Base-by-base conservation (phyloP, 2,888 invertebrate genomes). In the Eristalis arbustorum region DNA sequence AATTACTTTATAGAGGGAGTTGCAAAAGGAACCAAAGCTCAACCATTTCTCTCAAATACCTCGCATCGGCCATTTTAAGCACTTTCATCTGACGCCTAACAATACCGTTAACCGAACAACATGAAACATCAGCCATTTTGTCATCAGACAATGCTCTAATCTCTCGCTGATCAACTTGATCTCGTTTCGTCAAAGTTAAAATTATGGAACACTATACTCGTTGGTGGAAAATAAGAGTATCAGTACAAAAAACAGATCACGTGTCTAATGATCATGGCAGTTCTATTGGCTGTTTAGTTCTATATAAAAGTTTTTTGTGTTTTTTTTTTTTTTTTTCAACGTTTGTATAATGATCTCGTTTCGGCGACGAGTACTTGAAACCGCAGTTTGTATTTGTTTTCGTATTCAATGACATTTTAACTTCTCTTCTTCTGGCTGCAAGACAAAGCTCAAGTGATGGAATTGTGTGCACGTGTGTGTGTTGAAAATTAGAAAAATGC, bases 221-320 rank as follows among this genome's bases (percentile, higher is more conserved):
- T 71, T 83, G 74, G 71, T 83, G 72, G 75, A 75, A 67, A 63
- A 59, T 63, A 68, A 63, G 83, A 87, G 78, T 82, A 77, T 78
- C 14, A 62, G 69, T 82, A 73, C 59, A 83, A 64, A 75, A 71
- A 68, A 63, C 63, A 63, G 78, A 83, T 83, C 83, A 87, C 61
- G 13, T 73, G 72, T 56, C 18, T 49, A 31, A 82, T 87, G 87
- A 83, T 79, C 87, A 79, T 83, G 87, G 87, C 87, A 87, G 87
- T 87, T 87, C 83, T 87, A 87, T 87, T 83, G 83, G 87, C 87
- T 87, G 78, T 79, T 75, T 66, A 77, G 63, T 77, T 82, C 66
- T 83, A 78, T 75, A 67, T 79, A 78, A 77, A 82, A 81, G 75
- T 56, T 75, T 67, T 67, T 68, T 28, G 25, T 63, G 25, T 62